Percentiles rank a stretch among this genome's conserved stretches.
Conservation (phyloP, 2,797 vertebrate species). For the Cynopterus sphinx region DNA sequence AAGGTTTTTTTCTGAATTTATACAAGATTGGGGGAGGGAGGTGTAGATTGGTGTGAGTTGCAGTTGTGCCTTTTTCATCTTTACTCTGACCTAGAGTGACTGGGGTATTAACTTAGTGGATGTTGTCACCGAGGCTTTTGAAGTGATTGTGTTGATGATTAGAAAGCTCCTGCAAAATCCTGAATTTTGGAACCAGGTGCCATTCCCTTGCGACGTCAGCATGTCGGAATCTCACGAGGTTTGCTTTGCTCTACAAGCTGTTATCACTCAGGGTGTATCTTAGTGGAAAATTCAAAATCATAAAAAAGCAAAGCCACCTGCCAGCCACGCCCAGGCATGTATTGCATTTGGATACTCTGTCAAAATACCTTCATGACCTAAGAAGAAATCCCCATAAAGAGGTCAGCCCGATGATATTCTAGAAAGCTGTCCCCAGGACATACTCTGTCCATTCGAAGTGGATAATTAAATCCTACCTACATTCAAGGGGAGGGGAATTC, state of each 20-base stretch:
- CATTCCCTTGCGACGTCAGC: not conserved
- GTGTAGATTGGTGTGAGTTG: not conserved
- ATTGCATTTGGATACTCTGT: not conserved
- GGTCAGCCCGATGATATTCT: not conserved
- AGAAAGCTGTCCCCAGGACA: not conserved
- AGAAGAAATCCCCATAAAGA: not conserved
- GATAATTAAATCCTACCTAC: not conserved
- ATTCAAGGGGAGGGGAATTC: not conserved
- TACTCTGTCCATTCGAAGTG: not conserved
- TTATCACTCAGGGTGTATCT: not conserved
- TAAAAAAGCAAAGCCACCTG: not conserved
- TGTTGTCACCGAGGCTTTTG: not conserved
- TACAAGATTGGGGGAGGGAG: not conserved
- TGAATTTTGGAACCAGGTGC: not conserved
- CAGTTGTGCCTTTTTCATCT: not conserved
- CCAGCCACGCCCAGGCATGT: not conserved
- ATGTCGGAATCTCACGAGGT: not conserved
- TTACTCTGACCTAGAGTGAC: not conserved
- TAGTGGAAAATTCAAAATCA: not conserved
- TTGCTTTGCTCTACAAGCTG: not conserved
- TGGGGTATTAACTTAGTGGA: not conserved
- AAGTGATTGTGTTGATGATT: not conserved
- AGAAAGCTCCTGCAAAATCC: not conserved
- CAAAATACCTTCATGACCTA: not conserved
- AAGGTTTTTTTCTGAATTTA: slow-evolving; percentile 5